These are phyloP conservation scores for Coracopsis vasa DNA, from an alignment of 2,113 vertebrate species.

Conservation along the genomic window DNA sequence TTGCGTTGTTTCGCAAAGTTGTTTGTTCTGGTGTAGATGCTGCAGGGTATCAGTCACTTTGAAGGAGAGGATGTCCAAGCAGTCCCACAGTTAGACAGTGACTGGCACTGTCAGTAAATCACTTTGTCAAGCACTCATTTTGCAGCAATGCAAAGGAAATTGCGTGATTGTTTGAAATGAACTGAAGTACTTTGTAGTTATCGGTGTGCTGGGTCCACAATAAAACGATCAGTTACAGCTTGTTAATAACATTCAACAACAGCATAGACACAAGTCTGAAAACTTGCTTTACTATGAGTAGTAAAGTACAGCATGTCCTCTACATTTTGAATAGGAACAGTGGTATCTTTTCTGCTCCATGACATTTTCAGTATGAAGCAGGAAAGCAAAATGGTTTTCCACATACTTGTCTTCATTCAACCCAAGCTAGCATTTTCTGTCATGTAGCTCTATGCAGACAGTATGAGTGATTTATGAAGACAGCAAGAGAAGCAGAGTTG, in stretches of 20 bases:
- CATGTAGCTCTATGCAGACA: fast-evolving
- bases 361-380: background rate
- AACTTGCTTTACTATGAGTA: background rate
- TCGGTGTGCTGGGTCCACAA: conserved; percentile 26
- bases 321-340: background rate
- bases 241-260: conserved; percentile 9
- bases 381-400: background rate
- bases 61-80: conserved; percentile 47
- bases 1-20: background rate
- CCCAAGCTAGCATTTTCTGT: background rate
- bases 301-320: background rate
- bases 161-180: background rate
- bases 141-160: background rate
- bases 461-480: background rate
- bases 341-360: background rate
- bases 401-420: background rate
- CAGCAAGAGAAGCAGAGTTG: background rate
- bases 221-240: conserved; percentile 59
- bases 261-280: background rate
- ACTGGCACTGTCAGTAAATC: conserved; percentile 62
- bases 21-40: conserved; percentile 50
- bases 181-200: conserved; percentile 47
- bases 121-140: conserved; percentile 56
- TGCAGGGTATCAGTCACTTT: conserved; percentile 45
- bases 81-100: conserved; percentile 50